phyloP scores from a whole-genome alignment of 2,888 invertebrate species.

The Tinea semifulvella region DNA sequence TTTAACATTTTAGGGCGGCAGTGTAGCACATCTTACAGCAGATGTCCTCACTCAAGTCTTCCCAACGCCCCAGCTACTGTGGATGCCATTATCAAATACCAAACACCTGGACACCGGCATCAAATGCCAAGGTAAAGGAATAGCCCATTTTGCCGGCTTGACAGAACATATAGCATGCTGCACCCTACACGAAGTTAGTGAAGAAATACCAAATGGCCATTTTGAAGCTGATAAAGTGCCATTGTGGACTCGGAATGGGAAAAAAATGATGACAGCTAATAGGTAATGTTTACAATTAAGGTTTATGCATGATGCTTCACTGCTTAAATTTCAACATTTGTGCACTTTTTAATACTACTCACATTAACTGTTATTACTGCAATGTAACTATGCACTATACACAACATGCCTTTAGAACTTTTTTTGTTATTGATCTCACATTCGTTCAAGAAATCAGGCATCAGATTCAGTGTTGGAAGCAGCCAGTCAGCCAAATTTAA shows the following conservation, averaged over 20 bases:
- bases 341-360: too few relatives aligned
- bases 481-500: too few relatives aligned
- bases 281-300: too few relatives aligned
- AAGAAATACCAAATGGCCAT: constrained; percentile 72
- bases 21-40: constrained; percentile 82
- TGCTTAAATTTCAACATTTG: too few relatives aligned
- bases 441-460: too few relatives aligned
- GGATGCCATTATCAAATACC: constrained; percentile 77
- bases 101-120: constrained; percentile 72
- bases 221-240: constrained; percentile 77
- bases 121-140: constrained; percentile 68
- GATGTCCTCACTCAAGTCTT: constrained; percentile 77
- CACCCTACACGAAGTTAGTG: constrained; percentile 76
- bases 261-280: constrained; percentile 70
- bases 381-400: too few relatives aligned
- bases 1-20: constrained; percentile 80
- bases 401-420: too few relatives aligned
- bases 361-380: too few relatives aligned
- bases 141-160: constrained; percentile 78
- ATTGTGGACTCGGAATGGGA: constrained; percentile 82
- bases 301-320: too few relatives aligned
- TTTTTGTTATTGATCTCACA: too few relatives aligned
- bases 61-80: constrained; percentile 68
- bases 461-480: too few relatives aligned
- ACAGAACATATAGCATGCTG: constrained; percentile 49